Evolutionary conservation across 2,797 vertebrate species (phyloP).

Genomic region (Mycteria americana): DNA sequence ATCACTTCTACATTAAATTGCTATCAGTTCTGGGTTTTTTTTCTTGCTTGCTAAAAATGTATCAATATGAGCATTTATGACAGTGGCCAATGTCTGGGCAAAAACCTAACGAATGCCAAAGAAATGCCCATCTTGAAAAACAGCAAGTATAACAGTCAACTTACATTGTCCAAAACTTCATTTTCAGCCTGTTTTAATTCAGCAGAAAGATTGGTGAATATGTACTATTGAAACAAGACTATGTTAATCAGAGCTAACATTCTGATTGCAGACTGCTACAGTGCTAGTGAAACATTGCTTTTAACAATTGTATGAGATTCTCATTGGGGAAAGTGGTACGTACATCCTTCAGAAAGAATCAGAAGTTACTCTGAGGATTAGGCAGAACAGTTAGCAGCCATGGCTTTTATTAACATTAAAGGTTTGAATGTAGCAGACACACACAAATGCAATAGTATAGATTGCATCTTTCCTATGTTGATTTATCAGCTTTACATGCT

Average conservation of each 20-base stretch:
- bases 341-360: conserved; percentile 7
- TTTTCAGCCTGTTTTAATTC: conserved; percentile 51
- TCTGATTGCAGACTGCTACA: conserved; percentile 63
- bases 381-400: neutral
- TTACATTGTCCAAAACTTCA: conserved; percentile 46
- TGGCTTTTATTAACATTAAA: neutral
- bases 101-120: conserved; percentile 86
- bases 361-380: conserved; percentile 20
- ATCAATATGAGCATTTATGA: conserved; percentile 71
- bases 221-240: neutral
- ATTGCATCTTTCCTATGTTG: conserved; percentile 47
- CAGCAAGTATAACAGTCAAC: conserved; percentile 50
- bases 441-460: conserved; percentile 17
- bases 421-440: conserved; percentile 49
- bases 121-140: conserved; percentile 79
- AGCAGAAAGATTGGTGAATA: conserved; percentile 31
- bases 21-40: conserved; percentile 58
- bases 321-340: neutral
- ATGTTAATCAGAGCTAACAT: conserved; percentile 41
- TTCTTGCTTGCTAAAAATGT: conserved; percentile 67
- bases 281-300: conserved; percentile 1
- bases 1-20: conserved; percentile 73
- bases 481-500: conserved; percentile 49
- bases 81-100: conserved; percentile 71
- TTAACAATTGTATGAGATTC: neutral